Base-by-base conservation (phyloP, 2,113 vertebrate species). In the Hemiscyllium ocellatum region DNA sequence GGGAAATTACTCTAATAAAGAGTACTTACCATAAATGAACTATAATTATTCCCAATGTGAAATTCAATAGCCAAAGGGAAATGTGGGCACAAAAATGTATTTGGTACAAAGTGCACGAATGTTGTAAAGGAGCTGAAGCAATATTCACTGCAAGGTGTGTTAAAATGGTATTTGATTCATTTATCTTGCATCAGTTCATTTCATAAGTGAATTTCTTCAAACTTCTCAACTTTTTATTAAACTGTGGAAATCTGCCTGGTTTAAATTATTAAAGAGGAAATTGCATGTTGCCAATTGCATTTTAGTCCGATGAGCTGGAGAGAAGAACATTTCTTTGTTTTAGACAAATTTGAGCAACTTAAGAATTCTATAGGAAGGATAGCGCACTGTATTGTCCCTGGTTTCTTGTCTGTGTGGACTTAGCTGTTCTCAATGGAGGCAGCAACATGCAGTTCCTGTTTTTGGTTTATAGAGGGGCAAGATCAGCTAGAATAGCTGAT, bases 1-100 rank as follows among this genome's bases (percentile, higher is more conserved):
- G 89, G 56, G 56, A 93, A 65, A 66, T 93, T 29, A 33, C 89
- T 90, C 26, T 93, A 66, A 93, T 93, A 61, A 90, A 26, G 56
- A 61, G 29, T n/a, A 33, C 52, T 65, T 56, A 90, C 50, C 13
- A n/a, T 56, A 90, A 90, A 90, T 90, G 52, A 90, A 90, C 26
- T 47, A 17, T 90, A 93, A 65, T 93, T 61, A 65, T 66, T 65
- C 4, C 56, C 20, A n/a, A 37, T 93, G 33, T 37, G 61, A 93
- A 93, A 37, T 61, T 56, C 3, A 20, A 22, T 26, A 29, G 61
- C 29, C 56, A n/a, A 29, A 66, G 56, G 4, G 33, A 65, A 91
- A 91, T 17, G 20, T 56, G 56, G 87, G 13, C 52, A 6, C 26
- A 65, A 91, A 33, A 33, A 65, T 93, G 4, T 66, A 66, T n/a